phyloP scores from a whole-genome alignment of 2,797 vertebrate genomes.

The Channa striata region DNA sequence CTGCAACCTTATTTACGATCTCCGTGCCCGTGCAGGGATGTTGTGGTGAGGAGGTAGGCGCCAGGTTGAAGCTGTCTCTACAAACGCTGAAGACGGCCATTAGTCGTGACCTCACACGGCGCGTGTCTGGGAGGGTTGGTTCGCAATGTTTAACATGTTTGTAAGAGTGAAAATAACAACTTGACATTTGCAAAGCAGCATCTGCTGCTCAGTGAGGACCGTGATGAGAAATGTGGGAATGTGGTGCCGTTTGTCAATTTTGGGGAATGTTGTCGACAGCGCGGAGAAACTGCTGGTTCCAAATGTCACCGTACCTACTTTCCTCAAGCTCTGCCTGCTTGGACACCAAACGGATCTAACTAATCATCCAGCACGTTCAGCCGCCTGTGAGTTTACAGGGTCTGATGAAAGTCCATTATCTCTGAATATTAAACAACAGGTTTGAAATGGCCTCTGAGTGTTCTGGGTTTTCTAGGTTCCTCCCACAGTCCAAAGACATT shows the following conservation, averaged over 20 bases:
- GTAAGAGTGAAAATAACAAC: slow-evolving; percentile 39
- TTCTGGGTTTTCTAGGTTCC: too few relatives aligned
- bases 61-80: slow-evolving; percentile 52
- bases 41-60: slow-evolving; percentile 38
- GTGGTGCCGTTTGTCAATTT: slow-evolving; percentile 20
- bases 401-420: background rate
- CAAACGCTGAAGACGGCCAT: slow-evolving; percentile 45
- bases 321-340: slow-evolving; percentile 20
- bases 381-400: background rate
- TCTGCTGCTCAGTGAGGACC: slow-evolving; percentile 25
- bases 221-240: slow-evolving; percentile 24
- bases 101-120: slow-evolving; percentile 55
- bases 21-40: slow-evolving; percentile 65
- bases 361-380: slow-evolving; percentile 30
- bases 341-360: slow-evolving; percentile 33
- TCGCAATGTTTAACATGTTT: slow-evolving; percentile 32
- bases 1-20: slow-evolving; percentile 62
- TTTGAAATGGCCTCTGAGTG: too few relatives aligned
- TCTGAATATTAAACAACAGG: background rate
- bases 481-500: too few relatives aligned
- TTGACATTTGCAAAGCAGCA: slow-evolving; percentile 38
- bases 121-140: slow-evolving; percentile 20
- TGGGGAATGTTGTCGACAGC: slow-evolving; percentile 28
- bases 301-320: slow-evolving; percentile 42
- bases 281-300: slow-evolving; percentile 19